phyloP scores from a whole-genome alignment of 2,113 vertebrate species.

The Motacilla tschutschensis region DNA sequence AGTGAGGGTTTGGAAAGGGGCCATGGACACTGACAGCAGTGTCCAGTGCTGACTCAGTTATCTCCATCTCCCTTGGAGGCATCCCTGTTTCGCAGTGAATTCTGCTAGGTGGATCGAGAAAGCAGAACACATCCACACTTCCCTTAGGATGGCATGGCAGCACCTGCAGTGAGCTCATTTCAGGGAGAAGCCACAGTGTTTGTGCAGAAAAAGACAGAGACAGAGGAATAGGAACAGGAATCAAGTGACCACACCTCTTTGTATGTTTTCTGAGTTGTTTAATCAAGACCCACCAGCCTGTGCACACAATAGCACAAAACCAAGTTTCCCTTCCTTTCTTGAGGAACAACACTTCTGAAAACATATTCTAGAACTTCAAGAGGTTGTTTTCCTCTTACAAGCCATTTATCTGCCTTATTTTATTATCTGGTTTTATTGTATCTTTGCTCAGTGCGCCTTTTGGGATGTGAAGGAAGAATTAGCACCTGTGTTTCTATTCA shows the following conservation, averaged over 20 bases:
- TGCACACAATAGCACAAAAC: neutral
- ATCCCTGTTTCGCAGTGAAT: neutral
- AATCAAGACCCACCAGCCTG: neutral
- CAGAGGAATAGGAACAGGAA: neutral
- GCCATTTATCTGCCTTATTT: neutral
- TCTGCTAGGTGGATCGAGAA: neutral
- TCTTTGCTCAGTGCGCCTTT: neutral
- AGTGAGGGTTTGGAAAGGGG: neutral
- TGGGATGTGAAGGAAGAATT: neutral
- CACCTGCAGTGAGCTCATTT: neutral
- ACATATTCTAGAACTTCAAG: neutral
- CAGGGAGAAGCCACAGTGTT: neutral
- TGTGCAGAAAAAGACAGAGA: neutral
- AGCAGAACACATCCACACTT: neutral
- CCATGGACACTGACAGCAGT: neutral
- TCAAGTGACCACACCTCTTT: neutral
- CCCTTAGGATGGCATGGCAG: accelerated
- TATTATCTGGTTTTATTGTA: neutral
- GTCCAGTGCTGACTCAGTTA: neutral
- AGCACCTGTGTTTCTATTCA: neutral
- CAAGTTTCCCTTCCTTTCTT: neutral
- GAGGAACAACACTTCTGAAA: neutral
- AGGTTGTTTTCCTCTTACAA: neutral
- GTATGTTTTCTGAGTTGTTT: neutral
- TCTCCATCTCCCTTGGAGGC: neutral